Conservation (phyloP, 2,888 invertebrate genomes). For the Drosophila mayaguana region DNA sequence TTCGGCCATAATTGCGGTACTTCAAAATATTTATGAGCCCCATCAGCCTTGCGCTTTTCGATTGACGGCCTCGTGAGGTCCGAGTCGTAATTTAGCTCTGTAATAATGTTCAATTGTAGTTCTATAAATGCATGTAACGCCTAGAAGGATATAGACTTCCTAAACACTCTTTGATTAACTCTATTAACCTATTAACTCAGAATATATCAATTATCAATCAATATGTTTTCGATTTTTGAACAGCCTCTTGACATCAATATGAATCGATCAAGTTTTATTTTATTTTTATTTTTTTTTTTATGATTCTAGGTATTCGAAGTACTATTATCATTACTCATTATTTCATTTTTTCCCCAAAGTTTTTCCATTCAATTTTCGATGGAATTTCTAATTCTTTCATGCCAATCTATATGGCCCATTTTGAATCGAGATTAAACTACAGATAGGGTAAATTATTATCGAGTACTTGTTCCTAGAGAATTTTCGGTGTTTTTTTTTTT, state of each 20-base stretch:
- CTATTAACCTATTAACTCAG: not conserved
- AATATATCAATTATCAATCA: not conserved
- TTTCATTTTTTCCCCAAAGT: not conserved
- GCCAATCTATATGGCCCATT: not conserved
- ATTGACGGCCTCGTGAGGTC: not conserved
- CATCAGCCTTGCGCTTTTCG: not conserved
- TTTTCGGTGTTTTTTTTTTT: not conserved
- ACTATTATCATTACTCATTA: not conserved
- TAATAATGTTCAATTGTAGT: not conserved
- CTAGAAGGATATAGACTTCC: not conserved
- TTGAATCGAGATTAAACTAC: not conserved
- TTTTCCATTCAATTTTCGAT: not conserved
- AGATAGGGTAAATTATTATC: not conserved
- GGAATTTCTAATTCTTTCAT: not conserved
- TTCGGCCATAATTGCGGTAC: conserved; percentile 16
- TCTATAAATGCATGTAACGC: not conserved
- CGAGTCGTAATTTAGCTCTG: conserved; percentile 15
- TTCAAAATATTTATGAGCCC: conserved; percentile 20
- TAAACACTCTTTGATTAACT: not conserved
- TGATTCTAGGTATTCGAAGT: not conserved
- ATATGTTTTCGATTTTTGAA: not conserved
- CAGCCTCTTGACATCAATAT: not conserved
- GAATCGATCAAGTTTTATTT: too few relatives aligned
- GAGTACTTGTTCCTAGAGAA: not conserved
- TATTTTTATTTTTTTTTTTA: too few relatives aligned